Evolutionary conservation across 2,888 invertebrate genomes (phyloP).

Genomic region (Hedya salicella): DNA sequence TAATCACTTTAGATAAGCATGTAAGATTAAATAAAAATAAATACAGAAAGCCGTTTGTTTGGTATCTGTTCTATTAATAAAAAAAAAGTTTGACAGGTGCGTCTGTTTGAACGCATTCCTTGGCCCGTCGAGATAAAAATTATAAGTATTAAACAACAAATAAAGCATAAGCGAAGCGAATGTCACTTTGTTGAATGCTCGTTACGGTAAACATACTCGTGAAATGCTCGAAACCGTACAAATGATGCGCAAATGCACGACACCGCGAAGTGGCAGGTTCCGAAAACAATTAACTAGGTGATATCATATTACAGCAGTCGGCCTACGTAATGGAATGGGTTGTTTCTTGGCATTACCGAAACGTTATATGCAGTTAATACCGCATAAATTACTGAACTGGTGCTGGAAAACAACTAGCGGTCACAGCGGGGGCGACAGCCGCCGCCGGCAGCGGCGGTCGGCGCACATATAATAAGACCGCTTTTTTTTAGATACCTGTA

Average conservation of each 20-base stretch:
- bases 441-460: slow-evolving; percentile 66
- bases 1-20: slow-evolving; percentile 34
- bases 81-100: slow-evolving; percentile 41
- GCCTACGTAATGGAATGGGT: slow-evolving; percentile 48
- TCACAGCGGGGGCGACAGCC: slow-evolving; percentile 59
- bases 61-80: slow-evolving; percentile 22
- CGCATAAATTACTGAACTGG: slow-evolving; percentile 49
- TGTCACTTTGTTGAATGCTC: slow-evolving; percentile 1
- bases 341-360: slow-evolving; percentile 36
- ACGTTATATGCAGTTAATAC: slow-evolving; percentile 32
- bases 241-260: slow-evolving; percentile 51
- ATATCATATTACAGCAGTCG: slow-evolving; percentile 54
- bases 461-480: slow-evolving; percentile 50
- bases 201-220: neutral
- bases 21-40: slow-evolving; percentile 27
- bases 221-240: slow-evolving; percentile 18
- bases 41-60: slow-evolving; percentile 37
- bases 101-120: slow-evolving; percentile 39
- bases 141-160: slow-evolving; percentile 19
- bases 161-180: slow-evolving; percentile 8
- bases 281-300: slow-evolving; percentile 47
- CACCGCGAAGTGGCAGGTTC: slow-evolving; percentile 39
- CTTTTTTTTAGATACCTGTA: slow-evolving; percentile 75
- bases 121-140: slow-evolving; percentile 25
- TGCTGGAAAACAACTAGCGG: slow-evolving; percentile 55